Evolutionary conservation across 23 tunicate species (phyloP), one percentile per base, ranked within the genome.

Genomic region (Botrylloides violaceus): DNA sequence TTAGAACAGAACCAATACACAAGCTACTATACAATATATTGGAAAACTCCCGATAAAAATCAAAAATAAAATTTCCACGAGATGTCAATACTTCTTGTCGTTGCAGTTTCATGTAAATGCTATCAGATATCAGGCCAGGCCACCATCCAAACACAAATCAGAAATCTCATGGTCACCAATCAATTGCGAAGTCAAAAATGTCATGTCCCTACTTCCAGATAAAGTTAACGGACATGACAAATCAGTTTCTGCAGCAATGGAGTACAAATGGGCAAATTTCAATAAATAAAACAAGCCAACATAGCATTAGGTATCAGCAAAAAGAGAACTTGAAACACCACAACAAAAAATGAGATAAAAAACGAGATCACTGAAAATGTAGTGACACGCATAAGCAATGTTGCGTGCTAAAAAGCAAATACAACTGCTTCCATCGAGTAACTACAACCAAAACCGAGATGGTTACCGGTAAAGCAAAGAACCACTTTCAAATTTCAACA

Each of bases 261-360:
- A 43, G 9, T 15, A 43, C 53, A 43, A 43, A 43, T 43, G 12
- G 53, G 53, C 53, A 15, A 43, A 7, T 43, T 43, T 7, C 53
- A 43, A 43, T 43, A 43, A 43, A 43, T 43, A 43, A 43, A 43
- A 43, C 53, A 43, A 43, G 53, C 53, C 53, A 43, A 43, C 53
- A 15, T 43, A 43, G 53, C 15, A 43, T 43, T 43, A 43, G 53
- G 53, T 43, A 43, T 43, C 53, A 43, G 53, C 53, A 43, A 43
- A 43, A 7, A 43, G 15, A 15, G 15, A 43, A 9, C 15, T 43
- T 9, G 9, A 43, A 43, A 43, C 53, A 43, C 53, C 53, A 15
- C 53, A 43, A 43, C 53, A 43, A 43, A 43, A 15, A 7, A 43
- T 43, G 15, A 43, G 53, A 43, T 43, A 43, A 43, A 43, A 43